A percentile compares a stretch with the other conserved stretches of the same genome.
Evolutionary conservation across 2,797 vertebrate genomes (phyloP).

Genomic region (Alca torda): DNA sequence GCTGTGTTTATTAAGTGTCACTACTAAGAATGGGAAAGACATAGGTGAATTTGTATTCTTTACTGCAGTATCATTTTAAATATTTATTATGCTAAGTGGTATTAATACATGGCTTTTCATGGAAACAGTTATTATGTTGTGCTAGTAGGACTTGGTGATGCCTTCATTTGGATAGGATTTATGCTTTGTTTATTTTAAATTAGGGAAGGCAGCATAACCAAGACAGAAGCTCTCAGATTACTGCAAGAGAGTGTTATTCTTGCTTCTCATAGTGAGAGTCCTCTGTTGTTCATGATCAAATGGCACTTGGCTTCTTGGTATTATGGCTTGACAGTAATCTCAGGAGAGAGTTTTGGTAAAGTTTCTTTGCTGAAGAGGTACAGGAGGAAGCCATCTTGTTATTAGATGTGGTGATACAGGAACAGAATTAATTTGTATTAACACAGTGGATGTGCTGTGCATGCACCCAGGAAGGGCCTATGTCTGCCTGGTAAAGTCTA

Average conservation of each 20-base stretch:
- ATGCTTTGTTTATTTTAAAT: conserved; percentile 22
- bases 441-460: background rate
- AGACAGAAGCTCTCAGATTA: background rate
- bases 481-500: background rate
- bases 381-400: background rate
- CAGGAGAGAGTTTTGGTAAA: background rate
- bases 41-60: conserved; percentile 51
- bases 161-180: conserved; percentile 16
- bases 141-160: background rate
- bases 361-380: background rate
- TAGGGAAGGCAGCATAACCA: background rate
- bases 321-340: background rate
- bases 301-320: background rate
- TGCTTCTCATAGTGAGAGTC: background rate
- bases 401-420: background rate
- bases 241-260: background rate
- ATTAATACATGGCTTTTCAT: conserved; percentile 12
- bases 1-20: conserved; percentile 31
- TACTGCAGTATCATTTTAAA: background rate
- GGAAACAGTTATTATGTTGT: background rate
- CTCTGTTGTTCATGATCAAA: background rate
- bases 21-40: conserved; percentile 2
- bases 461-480: rapidly evolving
- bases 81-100: conserved; percentile 46
- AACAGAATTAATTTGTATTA: background rate